Conservation (phyloP, 92 coral and sea anemone species). For the Paramuricea clavata region DNA sequence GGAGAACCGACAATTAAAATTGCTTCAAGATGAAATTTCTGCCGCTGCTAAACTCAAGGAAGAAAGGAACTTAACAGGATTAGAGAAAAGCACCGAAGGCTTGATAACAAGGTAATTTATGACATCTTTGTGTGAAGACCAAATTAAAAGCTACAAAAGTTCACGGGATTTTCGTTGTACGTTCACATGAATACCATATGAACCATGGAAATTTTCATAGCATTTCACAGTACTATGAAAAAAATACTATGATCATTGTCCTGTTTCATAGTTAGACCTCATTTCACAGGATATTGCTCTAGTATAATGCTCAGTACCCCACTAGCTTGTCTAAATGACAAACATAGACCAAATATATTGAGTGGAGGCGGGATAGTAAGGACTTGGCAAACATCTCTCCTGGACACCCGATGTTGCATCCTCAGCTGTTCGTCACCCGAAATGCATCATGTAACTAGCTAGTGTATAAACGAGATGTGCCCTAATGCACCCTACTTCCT, state of each 20-base stretch:
- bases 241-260: too few species aligned
- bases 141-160: not conserved
- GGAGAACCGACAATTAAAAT: not conserved
- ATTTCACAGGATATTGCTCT: not conserved
- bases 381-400: not conserved
- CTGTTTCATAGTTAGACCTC: too few species aligned
- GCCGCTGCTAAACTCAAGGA: not conserved
- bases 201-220: too few species aligned
- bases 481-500: too few species aligned
- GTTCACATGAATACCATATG: too few species aligned
- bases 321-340: not conserved
- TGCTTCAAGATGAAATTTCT: not conserved
- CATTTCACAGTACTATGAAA: too few species aligned
- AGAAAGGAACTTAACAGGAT: conserved; percentile 7
- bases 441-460: not conserved
- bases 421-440: not conserved
- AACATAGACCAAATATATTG: not conserved
- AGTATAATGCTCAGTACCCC: not conserved
- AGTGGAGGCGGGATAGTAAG: not conserved
- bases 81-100: conserved; percentile 1
- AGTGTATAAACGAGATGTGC: not conserved
- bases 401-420: not conserved
- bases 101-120: conserved; percentile 40
- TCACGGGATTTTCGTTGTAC: not conserved
- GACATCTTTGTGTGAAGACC: not conserved